phyloP scores from a whole-genome alignment of 2,888 invertebrate species.

The Caenorhabditis wallacei region DNA sequence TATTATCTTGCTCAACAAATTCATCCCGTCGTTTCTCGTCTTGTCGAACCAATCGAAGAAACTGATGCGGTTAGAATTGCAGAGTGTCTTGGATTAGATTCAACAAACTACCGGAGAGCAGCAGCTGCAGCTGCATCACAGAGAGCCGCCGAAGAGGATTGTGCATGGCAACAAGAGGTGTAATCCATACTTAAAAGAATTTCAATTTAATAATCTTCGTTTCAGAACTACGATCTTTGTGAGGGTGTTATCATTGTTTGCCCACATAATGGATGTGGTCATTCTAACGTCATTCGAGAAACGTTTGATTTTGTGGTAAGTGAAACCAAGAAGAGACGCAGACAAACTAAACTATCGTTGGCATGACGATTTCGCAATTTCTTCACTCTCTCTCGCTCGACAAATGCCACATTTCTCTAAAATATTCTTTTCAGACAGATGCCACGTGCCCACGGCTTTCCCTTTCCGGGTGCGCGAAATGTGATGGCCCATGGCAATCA shows the following conservation, averaged over 20 bases:
- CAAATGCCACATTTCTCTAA: no score
- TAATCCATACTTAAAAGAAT: not conserved
- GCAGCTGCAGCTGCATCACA: constrained; percentile 62
- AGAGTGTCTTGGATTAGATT: constrained; percentile 84
- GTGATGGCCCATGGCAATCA: constrained; percentile 34
- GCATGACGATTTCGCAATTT: constrained; percentile 36
- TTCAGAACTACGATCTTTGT: constrained; percentile 62
- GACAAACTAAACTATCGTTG: constrained; percentile 11
- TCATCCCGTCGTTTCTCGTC: constrained; percentile 95
- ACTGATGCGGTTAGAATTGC: constrained; percentile 94
- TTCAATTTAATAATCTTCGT: not conserved
- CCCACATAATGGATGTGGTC: constrained; percentile 38
- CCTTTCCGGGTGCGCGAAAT: constrained; percentile 63
- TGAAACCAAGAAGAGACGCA: constrained; percentile 30
- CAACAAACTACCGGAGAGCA: constrained; percentile 69
- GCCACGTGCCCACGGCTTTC: constrained; percentile 46
- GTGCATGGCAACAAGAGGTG: constrained; percentile 59
- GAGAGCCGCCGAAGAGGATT: constrained; percentile 65
- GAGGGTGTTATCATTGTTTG: constrained; percentile 54
- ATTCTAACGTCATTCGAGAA: constrained; percentile 58
- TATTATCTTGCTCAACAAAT: constrained; percentile 97
- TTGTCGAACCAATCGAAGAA: constrained; percentile 96
- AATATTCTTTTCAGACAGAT: constrained; percentile 57
- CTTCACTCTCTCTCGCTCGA: not conserved
- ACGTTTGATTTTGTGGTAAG: constrained; percentile 55